A percentile compares a stretch with the other conserved stretches of the same genome.
Evolutionary conservation across 2,888 invertebrate genomes (phyloP).

Genomic region (Lithophane semibrunnea): DNA sequence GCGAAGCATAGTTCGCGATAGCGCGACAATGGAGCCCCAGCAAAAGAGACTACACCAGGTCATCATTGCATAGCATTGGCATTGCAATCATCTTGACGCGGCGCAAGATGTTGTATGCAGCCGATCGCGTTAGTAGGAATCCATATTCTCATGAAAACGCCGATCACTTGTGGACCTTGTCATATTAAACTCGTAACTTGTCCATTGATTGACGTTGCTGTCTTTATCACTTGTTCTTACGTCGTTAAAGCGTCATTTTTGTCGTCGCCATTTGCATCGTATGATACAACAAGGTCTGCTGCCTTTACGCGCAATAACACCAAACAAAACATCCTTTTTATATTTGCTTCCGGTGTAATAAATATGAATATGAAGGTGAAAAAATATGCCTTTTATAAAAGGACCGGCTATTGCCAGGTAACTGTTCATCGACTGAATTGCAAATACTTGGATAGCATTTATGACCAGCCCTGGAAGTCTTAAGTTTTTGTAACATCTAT

Average conservation of each 20-base stretch:
- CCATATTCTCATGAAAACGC: not conserved
- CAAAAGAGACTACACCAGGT: no score
- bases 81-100: not conserved
- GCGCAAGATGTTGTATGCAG: not conserved
- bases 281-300: constrained; percentile 29
- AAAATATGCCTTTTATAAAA: constrained; percentile 8
- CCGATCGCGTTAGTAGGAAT: not conserved
- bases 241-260: constrained; percentile 23
- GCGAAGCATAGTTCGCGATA: no score
- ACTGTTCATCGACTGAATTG: not conserved
- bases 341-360: constrained; percentile 23
- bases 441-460: not conserved
- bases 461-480: not conserved
- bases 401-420: not conserved
- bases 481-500: not conserved
- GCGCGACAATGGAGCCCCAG: no score
- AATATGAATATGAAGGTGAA: constrained; percentile 18
- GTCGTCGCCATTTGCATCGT: constrained; percentile 29
- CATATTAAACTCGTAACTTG: constrained; percentile 13
- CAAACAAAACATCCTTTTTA: constrained; percentile 21
- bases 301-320: constrained; percentile 5
- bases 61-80: not conserved
- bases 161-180: constrained; percentile 14
- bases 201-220: constrained; percentile 10
- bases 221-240: constrained; percentile 31